Evolutionary conservation across 2,113 vertebrate species (phyloP).

Genomic region (Dolichallabes microphthalmus): DNA sequence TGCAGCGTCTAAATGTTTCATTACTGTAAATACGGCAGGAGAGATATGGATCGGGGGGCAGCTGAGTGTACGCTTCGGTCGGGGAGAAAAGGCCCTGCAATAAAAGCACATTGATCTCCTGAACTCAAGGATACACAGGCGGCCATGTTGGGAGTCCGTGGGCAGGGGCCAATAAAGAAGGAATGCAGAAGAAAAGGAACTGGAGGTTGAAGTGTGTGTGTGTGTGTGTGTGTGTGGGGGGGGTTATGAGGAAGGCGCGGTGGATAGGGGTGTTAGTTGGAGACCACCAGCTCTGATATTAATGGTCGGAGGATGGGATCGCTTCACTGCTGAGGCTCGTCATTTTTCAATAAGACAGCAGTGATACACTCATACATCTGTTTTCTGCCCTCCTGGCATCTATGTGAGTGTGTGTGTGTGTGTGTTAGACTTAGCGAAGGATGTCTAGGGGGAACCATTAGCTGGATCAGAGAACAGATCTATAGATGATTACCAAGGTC

Average conservation of each 20-base stretch:
- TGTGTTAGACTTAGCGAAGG: background rate
- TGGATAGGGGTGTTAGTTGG: slow-evolving; percentile 57
- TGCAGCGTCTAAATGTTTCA: slow-evolving; percentile 72
- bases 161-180: slow-evolving; percentile 51
- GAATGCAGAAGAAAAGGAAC: too few species aligned
- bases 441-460: slow-evolving; percentile 36
- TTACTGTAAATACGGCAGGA: slow-evolving; percentile 76
- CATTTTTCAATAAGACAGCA: slow-evolving; percentile 62
- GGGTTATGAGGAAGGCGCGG: background rate
- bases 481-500: slow-evolving; percentile 48
- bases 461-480: slow-evolving; percentile 30
- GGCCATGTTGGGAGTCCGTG: slow-evolving; percentile 51
- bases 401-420: slow-evolving; percentile 24
- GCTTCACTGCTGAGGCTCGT: slow-evolving; percentile 65
- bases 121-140: slow-evolving; percentile 61
- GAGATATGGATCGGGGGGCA: slow-evolving; percentile 68
- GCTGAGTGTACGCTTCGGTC: slow-evolving; percentile 64
- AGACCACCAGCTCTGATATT: slow-evolving; percentile 64
- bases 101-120: slow-evolving; percentile 73
- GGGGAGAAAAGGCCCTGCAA: slow-evolving; percentile 52
- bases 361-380: slow-evolving; percentile 33
- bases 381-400: slow-evolving; percentile 30
- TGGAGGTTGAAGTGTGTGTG: too few species aligned
- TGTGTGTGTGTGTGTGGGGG: too few species aligned
- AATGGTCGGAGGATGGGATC: slow-evolving; percentile 64